These are phyloP conservation scores for Actinostola sp. DNA, from an alignment of 92 coral and sea anemone species.

Conservation along the genomic window DNA sequence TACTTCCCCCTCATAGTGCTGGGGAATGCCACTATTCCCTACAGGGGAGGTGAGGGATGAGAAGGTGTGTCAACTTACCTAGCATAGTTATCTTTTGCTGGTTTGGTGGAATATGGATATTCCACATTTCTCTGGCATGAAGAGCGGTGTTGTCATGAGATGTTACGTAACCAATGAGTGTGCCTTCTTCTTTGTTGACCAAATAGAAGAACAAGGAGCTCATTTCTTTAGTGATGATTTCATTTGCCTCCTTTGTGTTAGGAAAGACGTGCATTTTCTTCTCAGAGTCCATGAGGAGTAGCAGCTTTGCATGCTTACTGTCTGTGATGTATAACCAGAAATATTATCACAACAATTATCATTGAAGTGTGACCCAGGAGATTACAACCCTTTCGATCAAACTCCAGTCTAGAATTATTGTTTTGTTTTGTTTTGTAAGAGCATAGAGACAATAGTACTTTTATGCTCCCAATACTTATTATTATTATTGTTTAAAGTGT, in stretches of 20 bases:
- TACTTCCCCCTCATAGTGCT: too few species aligned
- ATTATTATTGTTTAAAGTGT: too few species aligned
- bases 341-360: not conserved
- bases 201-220: conserved; percentile 81
- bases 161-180: conserved; percentile 75
- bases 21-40: too few species aligned
- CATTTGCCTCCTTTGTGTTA: conserved; percentile 72
- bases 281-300: conserved; percentile 85
- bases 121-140: conserved; percentile 89
- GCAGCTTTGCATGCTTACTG: conserved; percentile 86
- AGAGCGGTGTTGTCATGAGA: conserved; percentile 56
- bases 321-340: conserved; percentile 43
- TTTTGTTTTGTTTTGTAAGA: too few species aligned
- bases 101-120: conserved; percentile 74
- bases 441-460: too few species aligned
- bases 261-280: conserved; percentile 87
- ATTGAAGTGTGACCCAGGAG: not conserved
- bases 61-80: conserved; percentile 76
- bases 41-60: too few species aligned
- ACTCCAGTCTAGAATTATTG: too few species aligned
- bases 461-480: too few species aligned
- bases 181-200: conserved; percentile 65
- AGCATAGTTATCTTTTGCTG: conserved; percentile 81
- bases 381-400: not conserved
- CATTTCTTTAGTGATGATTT: conserved; percentile 63